Evolutionary conservation across 2,113 vertebrate species (phyloP).

Genomic region (Heterotis niloticus): DNA sequence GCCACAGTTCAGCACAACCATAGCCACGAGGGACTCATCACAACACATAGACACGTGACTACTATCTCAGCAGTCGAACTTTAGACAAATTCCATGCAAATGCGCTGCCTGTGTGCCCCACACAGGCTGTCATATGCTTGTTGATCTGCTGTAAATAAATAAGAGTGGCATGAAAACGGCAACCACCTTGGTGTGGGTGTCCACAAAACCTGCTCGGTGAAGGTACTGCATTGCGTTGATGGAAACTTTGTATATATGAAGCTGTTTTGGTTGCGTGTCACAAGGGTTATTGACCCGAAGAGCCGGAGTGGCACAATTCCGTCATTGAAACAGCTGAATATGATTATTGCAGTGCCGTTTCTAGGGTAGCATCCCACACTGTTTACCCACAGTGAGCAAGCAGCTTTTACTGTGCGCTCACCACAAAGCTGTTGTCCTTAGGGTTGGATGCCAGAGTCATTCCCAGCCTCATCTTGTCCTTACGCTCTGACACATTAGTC

Average conservation of each 20-base stretch:
- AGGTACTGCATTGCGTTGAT: neutral
- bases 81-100: neutral
- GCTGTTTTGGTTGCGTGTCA: neutral
- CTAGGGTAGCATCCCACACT: neutral
- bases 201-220: slow-evolving; percentile 4
- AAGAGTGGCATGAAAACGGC: neutral
- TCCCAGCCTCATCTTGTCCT: slow-evolving; percentile 96
- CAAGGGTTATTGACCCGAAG: neutral
- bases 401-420: slow-evolving; percentile 52
- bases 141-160: neutral
- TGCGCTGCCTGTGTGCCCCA: neutral
- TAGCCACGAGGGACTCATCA: neutral
- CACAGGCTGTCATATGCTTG: too few relatives aligned
- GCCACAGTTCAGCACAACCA: neutral
- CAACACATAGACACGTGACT: neutral
- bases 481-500: slow-evolving; percentile 91
- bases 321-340: neutral
- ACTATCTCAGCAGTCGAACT: neutral
- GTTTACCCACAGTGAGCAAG: neutral
- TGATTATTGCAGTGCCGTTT: neutral
- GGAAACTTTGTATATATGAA: neutral
- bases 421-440: slow-evolving; percentile 93
- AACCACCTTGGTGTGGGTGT: neutral
- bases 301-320: neutral
- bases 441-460: slow-evolving; percentile 89